Evolutionary conservation across 2,888 invertebrate species (phyloP).

Genomic region (Drymonia ruficornis): DNA sequence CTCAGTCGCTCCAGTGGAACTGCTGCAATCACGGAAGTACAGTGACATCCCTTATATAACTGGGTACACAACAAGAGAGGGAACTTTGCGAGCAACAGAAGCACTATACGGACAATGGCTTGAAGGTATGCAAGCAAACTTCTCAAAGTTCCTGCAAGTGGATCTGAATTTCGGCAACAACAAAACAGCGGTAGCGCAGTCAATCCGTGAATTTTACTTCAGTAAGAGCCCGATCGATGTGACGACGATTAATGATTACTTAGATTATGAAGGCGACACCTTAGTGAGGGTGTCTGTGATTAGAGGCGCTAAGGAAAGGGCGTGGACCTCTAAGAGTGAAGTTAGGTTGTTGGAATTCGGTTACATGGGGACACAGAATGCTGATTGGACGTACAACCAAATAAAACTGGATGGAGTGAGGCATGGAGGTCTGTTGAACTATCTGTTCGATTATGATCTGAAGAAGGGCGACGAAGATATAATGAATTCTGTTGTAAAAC

Average conservation of each 20-base stretch:
- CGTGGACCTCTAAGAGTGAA: slow-evolving; percentile 49
- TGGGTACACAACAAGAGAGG: slow-evolving; percentile 68
- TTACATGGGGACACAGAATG: slow-evolving; percentile 59
- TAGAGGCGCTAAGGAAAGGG: slow-evolving; percentile 61
- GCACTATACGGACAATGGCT: slow-evolving; percentile 57
- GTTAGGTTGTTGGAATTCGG: slow-evolving; percentile 67
- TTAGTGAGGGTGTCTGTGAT: slow-evolving; percentile 61
- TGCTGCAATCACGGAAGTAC: slow-evolving; percentile 61
- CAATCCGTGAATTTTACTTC: slow-evolving; percentile 64
- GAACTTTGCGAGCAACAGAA: slow-evolving; percentile 62
- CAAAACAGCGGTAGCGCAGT: slow-evolving; percentile 39
- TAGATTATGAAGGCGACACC: slow-evolving; percentile 71
- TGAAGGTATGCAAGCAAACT: slow-evolving; percentile 62
- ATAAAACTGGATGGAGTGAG: slow-evolving; percentile 62
- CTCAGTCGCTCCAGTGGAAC: slow-evolving; percentile 59
- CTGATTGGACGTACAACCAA: slow-evolving; percentile 59
- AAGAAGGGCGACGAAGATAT: slow-evolving; percentile 43
- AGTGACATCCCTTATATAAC: slow-evolving; percentile 65
- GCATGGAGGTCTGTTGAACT: slow-evolving; percentile 69
- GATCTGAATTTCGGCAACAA: slow-evolving; percentile 57
- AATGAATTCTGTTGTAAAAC: slow-evolving; percentile 45
- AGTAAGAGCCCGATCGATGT: slow-evolving; percentile 48
- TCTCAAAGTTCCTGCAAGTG: slow-evolving; percentile 64
- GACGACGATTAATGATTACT: slow-evolving; percentile 63
- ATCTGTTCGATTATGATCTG: slow-evolving; percentile 63